Evolutionary conservation across 2,797 vertebrate species (phyloP).

Genomic region (Aeoliscus strigatus): DNA sequence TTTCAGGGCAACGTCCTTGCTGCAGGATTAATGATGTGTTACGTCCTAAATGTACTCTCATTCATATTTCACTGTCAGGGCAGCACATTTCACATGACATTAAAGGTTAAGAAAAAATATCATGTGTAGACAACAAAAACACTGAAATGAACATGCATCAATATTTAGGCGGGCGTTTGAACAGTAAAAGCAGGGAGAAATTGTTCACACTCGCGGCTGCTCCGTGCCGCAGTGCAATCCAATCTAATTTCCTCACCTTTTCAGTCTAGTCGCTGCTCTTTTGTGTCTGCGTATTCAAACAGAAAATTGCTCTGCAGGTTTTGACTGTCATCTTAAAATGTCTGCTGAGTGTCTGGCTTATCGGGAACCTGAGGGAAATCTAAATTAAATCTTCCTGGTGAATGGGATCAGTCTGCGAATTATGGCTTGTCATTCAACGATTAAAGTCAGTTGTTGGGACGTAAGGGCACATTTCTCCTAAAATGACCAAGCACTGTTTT

Average conservation of each 20-base stretch:
- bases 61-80: conserved; percentile 54
- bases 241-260: conserved; percentile 49
- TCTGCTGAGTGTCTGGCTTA: conserved; percentile 56
- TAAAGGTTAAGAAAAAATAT: conserved; percentile 31
- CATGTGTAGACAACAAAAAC: conserved; percentile 26
- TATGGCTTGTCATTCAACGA: conserved; percentile 58
- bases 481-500: conserved; percentile 20
- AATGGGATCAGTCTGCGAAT: conserved; percentile 52
- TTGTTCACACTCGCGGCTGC: conserved; percentile 29
- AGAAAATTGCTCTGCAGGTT: conserved; percentile 57
- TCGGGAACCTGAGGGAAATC: conserved; percentile 65
- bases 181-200: conserved; percentile 21
- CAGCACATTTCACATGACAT: conserved; percentile 32
- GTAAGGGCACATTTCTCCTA: conserved; percentile 46
- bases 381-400: conserved; percentile 69
- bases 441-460: conserved; percentile 59
- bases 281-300: conserved; percentile 55
- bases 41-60: conserved; percentile 49
- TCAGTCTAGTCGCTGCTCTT: conserved; percentile 38
- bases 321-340: conserved; percentile 55
- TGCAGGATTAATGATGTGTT: conserved; percentile 65
- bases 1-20: conserved; percentile 35
- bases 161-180: conserved; percentile 14
- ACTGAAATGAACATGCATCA: neutral
- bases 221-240: conserved; percentile 23